These are phyloP conservation scores for Hephaestus fuliginosus DNA, from an alignment of 2,797 vertebrate genomes.

Conservation along the genomic window DNA sequence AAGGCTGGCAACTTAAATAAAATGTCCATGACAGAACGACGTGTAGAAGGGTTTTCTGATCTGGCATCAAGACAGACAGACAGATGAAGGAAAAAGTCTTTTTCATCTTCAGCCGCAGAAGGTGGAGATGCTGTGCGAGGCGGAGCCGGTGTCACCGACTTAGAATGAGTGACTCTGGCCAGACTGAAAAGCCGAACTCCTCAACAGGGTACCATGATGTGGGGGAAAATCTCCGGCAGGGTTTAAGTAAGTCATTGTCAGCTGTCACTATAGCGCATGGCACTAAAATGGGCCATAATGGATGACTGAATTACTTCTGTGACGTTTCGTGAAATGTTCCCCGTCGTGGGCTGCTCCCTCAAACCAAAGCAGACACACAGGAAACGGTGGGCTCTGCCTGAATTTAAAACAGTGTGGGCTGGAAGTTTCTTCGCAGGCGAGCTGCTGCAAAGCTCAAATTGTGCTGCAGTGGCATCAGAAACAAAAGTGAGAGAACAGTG, in stretches of 20 bases:
- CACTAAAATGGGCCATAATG: slow-evolving; percentile 34
- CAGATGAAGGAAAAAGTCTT: not conserved
- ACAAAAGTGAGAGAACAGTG: not conserved
- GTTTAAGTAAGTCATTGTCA: slow-evolving; percentile 29
- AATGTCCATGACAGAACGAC: not conserved
- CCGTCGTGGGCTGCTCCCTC: slow-evolving; percentile 1
- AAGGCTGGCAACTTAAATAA: not conserved
- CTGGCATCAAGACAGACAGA: not conserved
- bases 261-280: slow-evolving; percentile 26
- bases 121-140: not conserved
- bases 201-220: not conserved
- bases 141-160: not conserved
- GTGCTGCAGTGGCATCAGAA: slow-evolving; percentile 1
- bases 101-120: not conserved
- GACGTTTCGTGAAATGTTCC: slow-evolving; percentile 9
- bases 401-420: slow-evolving; percentile 31
- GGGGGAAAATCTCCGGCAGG: not conserved
- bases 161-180: not conserved
- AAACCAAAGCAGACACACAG: not conserved
- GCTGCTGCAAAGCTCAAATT: slow-evolving; percentile 14
- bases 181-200: slow-evolving; percentile 13
- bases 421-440: slow-evolving; percentile 1
- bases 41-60: not conserved
- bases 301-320: slow-evolving; percentile 30
- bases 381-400: slow-evolving; percentile 14